A percentile compares a stretch with the other conserved stretches of the same genome.
phyloP scores from a whole-genome alignment of 2,113 vertebrate species.

The Tetrax tetrax region DNA sequence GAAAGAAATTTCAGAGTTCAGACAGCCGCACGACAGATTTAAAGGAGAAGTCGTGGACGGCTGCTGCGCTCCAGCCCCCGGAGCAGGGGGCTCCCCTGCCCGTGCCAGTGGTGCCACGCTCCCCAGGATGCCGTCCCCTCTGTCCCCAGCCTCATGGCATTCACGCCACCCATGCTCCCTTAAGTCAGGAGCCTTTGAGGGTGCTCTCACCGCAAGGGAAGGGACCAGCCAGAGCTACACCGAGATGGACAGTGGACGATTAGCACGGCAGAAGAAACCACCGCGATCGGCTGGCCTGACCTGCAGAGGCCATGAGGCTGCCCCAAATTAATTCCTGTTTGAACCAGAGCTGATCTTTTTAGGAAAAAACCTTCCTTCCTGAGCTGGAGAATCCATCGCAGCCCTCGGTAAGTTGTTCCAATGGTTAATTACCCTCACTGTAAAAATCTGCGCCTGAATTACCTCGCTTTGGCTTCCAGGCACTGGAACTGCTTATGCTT shows the following conservation, averaged over 20 bases:
- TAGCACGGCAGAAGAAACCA: background rate
- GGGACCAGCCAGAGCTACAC: background rate
- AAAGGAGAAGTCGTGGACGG: conserved; percentile 74
- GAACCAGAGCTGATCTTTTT: background rate
- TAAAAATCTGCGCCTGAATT: background rate
- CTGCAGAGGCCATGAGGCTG: background rate
- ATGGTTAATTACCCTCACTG: background rate
- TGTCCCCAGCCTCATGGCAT: background rate
- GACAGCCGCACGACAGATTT: conserved; percentile 83
- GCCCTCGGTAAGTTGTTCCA: conserved; percentile 22
- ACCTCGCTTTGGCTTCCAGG: background rate
- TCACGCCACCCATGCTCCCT: fast-evolving
- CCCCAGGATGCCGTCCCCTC: background rate
- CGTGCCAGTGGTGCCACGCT: fast-evolving
- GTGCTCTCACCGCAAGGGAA: background rate
- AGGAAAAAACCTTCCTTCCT: background rate
- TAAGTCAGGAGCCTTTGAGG: background rate
- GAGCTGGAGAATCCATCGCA: background rate
- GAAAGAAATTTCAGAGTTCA: conserved; percentile 82
- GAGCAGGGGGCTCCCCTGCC: background rate
- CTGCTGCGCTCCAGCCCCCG: background rate
- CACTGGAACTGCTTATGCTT: background rate
- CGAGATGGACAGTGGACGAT: fast-evolving
- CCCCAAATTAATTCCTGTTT: background rate
- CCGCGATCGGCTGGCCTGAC: fast-evolving